phyloP scores from a whole-genome alignment of 2,888 invertebrate genomes.

The Phengaris arion region DNA sequence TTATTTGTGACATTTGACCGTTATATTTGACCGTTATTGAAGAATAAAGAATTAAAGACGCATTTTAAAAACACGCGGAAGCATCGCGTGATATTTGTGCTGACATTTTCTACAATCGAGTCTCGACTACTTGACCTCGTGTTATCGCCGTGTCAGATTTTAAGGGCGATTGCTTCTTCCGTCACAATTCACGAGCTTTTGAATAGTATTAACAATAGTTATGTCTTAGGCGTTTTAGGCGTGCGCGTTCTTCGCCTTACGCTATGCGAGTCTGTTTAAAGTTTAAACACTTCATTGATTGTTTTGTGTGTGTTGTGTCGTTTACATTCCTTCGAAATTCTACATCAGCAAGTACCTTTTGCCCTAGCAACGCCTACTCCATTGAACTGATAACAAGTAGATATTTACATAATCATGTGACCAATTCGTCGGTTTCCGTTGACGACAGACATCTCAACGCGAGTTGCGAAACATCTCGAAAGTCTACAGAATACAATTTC shows the following conservation, averaged over 20 bases:
- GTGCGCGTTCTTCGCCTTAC: no score
- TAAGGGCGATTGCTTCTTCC: slow-evolving; percentile 1
- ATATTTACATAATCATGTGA: not conserved
- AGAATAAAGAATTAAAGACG: not conserved
- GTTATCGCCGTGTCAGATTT: slow-evolving; percentile 13
- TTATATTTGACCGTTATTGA: not conserved
- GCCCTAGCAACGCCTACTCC: no score
- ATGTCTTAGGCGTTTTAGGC: no score
- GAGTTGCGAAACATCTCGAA: slow-evolving; percentile 12
- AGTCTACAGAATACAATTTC: slow-evolving; percentile 8
- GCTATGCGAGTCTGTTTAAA: no score
- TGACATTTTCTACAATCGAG: slow-evolving; percentile 5
- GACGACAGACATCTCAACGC: not conserved
- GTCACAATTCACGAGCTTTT: not conserved
- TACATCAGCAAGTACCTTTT: no score
- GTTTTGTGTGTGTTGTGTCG: no score
- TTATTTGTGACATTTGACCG: not conserved
- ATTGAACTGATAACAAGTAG: not conserved
- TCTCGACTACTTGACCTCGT: not conserved
- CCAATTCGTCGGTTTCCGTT: not conserved
- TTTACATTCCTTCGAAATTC: no score
- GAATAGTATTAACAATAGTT: no score
- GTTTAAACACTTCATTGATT: no score
- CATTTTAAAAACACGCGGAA: slow-evolving; percentile 12
- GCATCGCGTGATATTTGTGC: slow-evolving; percentile 9